Evolutionary conservation across 1,140 invertebrate species (phyloP).

Genomic region (Bombus ignitus): DNA sequence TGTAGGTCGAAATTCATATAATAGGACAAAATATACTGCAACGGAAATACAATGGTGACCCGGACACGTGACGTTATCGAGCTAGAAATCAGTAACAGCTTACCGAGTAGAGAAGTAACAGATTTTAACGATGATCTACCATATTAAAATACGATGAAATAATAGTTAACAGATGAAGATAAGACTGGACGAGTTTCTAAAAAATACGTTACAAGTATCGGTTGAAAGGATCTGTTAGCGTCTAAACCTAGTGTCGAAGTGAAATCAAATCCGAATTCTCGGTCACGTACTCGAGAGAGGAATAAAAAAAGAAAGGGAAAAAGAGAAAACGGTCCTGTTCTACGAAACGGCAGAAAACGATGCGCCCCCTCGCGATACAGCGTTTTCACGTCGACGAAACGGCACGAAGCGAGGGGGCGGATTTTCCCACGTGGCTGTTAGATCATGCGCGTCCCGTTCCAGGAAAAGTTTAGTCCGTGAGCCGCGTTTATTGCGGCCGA

Average conservation of each 20-base stretch:
- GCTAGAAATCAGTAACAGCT: not conserved
- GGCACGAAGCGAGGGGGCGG: slow-evolving; percentile 52
- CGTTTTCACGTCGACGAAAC: slow-evolving; percentile 54
- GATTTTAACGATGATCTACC: not conserved
- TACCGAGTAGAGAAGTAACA: too few relatives aligned
- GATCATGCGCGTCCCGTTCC: slow-evolving; percentile 73
- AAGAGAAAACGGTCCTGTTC: slow-evolving; percentile 21
- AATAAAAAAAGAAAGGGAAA: not conserved
- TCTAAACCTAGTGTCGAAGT: not conserved
- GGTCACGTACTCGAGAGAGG: too few relatives aligned
- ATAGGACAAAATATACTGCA: accelerated
- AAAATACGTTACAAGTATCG: not conserved
- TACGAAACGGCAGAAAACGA: slow-evolving; percentile 26
- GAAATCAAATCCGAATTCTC: not conserved
- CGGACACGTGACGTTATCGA: not conserved
- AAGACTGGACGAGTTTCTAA: not conserved
- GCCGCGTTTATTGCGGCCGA: slow-evolving; percentile 74
- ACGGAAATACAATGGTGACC: not conserved
- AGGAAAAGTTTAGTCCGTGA: slow-evolving; percentile 72
- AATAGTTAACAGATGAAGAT: not conserved
- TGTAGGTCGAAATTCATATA: not conserved
- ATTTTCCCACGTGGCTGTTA: slow-evolving; percentile 79
- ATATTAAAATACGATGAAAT: not conserved
- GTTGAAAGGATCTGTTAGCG: not conserved
- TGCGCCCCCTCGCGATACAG: slow-evolving; percentile 31